Evolutionary conservation across 1,140 invertebrate species (phyloP).

Genomic region (Platorchestia sp.): DNA sequence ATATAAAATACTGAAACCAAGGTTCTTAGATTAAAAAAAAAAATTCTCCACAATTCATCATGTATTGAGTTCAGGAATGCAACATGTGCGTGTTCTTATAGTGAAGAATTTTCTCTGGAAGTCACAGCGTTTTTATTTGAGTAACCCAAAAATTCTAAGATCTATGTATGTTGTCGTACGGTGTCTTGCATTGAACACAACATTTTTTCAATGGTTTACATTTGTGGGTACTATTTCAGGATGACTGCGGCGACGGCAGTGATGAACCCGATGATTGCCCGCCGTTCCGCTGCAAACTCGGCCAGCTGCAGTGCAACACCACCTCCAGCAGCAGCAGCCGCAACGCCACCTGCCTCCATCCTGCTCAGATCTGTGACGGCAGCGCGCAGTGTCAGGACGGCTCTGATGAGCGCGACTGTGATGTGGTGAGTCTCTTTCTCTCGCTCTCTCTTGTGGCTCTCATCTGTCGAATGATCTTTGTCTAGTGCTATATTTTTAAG

Average conservation of each 20-base stretch:
- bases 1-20: too few relatives aligned
- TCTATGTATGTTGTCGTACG: too few relatives aligned
- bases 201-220: too few relatives aligned
- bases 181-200: too few relatives aligned
- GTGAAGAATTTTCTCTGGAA: too few relatives aligned
- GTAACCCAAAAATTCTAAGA: too few relatives aligned
- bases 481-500: too few relatives aligned
- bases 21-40: too few relatives aligned
- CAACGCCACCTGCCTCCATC: constrained; percentile 78
- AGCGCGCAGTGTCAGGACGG: constrained; percentile 74
- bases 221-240: constrained; percentile 70
- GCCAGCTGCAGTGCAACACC: constrained; percentile 83
- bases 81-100: too few relatives aligned
- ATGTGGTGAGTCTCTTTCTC: constrained; percentile 71
- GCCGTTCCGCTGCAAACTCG: constrained; percentile 80
- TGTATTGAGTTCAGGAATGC: too few relatives aligned
- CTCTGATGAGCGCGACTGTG: constrained; percentile 74
- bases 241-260: constrained; percentile 85
- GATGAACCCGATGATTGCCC: constrained; percentile 82
- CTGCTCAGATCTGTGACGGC: constrained; percentile 76
- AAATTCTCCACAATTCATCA: too few relatives aligned
- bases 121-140: too few relatives aligned
- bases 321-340: constrained; percentile 50
- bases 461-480: background rate
- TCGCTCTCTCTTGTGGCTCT: background rate